A percentile compares a stretch with the other conserved stretches of the same genome.
Conservation (phyloP, 2,797 vertebrate species). For the Chelmon rostratus region DNA sequence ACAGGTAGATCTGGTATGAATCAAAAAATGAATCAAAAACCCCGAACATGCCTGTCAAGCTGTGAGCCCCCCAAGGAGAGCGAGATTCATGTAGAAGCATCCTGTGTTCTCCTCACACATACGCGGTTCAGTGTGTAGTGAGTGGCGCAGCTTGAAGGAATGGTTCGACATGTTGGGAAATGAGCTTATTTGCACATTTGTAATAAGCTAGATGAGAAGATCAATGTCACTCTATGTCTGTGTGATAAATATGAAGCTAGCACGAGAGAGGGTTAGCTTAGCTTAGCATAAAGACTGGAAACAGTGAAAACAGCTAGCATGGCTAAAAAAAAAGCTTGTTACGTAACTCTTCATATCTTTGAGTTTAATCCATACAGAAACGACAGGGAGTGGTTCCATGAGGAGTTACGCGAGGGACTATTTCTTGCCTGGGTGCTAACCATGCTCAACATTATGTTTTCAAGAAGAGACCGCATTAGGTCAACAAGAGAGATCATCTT, state of each 20-base stretch:
- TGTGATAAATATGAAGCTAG: background rate
- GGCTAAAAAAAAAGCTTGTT: background rate
- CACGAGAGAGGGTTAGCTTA: background rate
- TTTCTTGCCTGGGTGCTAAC: background rate
- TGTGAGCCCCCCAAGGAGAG: constrained; percentile 54
- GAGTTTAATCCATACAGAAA: background rate
- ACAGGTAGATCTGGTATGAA: constrained; percentile 56
- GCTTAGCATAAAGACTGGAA: constrained; percentile 7
- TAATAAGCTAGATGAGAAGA: background rate
- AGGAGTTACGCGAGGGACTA: background rate
- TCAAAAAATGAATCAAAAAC: no score
- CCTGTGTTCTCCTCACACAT: constrained; percentile 26
- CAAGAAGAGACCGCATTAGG: constrained; percentile 13
- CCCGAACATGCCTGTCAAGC: constrained; percentile 51
- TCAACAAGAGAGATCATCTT: constrained; percentile 38
- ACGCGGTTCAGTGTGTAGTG: background rate
- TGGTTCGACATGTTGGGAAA: constrained; percentile 4
- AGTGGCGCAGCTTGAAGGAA: background rate
- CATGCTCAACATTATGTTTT: constrained; percentile 4
- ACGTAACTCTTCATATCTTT: background rate
- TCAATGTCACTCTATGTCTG: background rate
- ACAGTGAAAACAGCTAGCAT: background rate
- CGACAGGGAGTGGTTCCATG: background rate
- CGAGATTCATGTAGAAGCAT: constrained; percentile 28
- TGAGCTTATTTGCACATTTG: background rate